phyloP scores from a whole-genome alignment of 2,113 vertebrate genomes.

The Lota lota region DNA sequence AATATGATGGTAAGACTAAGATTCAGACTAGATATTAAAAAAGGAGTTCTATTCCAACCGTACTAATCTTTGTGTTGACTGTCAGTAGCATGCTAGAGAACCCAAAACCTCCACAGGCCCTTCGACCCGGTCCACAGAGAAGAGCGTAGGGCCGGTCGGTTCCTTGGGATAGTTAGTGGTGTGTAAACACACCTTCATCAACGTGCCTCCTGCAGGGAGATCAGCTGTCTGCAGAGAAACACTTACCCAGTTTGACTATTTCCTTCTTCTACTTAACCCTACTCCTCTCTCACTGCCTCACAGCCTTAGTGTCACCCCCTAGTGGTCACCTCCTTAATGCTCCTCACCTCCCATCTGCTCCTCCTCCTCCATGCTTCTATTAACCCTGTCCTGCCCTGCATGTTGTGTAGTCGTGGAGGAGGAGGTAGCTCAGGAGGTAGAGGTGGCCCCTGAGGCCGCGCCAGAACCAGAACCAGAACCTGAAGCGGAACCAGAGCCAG shows the following conservation, averaged over 20 bases:
- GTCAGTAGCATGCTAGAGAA: conserved; percentile 50
- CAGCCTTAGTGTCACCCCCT: conserved; percentile 42
- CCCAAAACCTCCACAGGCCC: background rate
- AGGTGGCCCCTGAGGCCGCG: conserved; percentile 73
- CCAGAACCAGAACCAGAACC: conserved; percentile 61
- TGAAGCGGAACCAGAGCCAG: conserved; percentile 60
- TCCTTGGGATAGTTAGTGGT: background rate
- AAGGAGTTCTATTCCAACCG: conserved; percentile 36
- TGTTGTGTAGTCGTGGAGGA: conserved; percentile 69
- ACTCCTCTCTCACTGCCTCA: conserved; percentile 46
- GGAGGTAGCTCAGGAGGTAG: conserved; percentile 73
- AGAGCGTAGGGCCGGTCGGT: background rate
- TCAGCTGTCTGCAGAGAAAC: background rate
- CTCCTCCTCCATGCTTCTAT: conserved; percentile 37
- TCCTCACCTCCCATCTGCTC: background rate
- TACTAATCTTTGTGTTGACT: conserved; percentile 54
- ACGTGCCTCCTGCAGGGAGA: background rate
- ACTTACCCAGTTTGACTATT: conserved; percentile 29
- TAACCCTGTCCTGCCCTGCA: conserved; percentile 61
- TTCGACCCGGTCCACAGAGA: background rate
- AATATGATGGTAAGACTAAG: conserved; percentile 82
- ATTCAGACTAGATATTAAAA: conserved; percentile 29
- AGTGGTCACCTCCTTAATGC: conserved; percentile 32
- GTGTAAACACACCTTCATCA: background rate
- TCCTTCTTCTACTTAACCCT: conserved; percentile 35